Base-by-base conservation (phyloP, 2,797 vertebrate species). In the Poeciliopsis infans region DNA sequence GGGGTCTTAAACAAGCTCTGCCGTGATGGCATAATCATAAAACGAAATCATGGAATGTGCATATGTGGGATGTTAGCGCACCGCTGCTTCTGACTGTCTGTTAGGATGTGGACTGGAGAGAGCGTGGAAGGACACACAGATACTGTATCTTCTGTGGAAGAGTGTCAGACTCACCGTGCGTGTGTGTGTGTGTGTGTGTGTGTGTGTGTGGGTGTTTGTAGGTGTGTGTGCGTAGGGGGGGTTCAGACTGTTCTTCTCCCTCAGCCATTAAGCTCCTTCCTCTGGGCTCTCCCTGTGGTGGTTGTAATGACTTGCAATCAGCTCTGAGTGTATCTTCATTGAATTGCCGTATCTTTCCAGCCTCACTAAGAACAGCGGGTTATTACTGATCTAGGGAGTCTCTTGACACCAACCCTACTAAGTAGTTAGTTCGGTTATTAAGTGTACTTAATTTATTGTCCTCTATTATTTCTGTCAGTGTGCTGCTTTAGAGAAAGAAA, bases 321-420 rank as follows among this genome's bases (percentile, higher is more conserved):
- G 96, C 97, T 97, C 96, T 96, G 97, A 98, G 97, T 97, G 97
- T 97, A 97, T 97, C 97, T 97, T 97, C 97, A 98, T 98, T 98
- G 97, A 98, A 94, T 96, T 96, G 96, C 85, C 83, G 83, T 88
- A 84, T 87, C 80, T 72, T 85, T 88, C 78, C 96, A 95, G 95
- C 95, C 95, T 96, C 95, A 95, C 95, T 90, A 96, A 96, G 95
- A 95, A 96, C 84, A 87, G 82, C 71, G 33, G 49, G 72, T 55
- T 95, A 95, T 96, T 96, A 95, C 95, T 90, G 90, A 93, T 94
- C 88, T 95, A 94, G 92, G 88, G 88, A 91, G 82, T 85, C 51
- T 79, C 77, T 89, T 76, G 85, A 70, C 66, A 36, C 59, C n/a
- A 41, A 76, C 77, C 74, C 85, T 75, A 59, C 71, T 41, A 77